Conservation (phyloP, 2,888 invertebrate species). For the Tiliacea citrago region DNA sequence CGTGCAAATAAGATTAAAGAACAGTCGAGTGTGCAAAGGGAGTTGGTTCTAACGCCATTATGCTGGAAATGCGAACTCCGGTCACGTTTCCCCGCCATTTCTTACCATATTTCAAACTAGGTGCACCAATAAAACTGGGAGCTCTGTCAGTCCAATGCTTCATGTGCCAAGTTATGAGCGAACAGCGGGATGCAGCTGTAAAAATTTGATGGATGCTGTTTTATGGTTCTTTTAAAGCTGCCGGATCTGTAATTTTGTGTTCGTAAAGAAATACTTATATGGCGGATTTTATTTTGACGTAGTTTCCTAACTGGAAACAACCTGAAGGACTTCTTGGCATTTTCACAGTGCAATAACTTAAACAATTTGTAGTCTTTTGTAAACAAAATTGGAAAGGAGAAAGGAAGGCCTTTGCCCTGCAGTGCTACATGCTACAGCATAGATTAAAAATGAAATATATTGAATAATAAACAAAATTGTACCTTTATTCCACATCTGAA, state of each 20-base stretch:
- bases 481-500: background rate
- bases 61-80: constrained; percentile 70
- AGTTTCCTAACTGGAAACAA: background rate
- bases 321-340: background rate
- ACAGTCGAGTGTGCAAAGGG: constrained; percentile 54
- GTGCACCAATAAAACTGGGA: constrained; percentile 79
- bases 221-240: constrained; percentile 21
- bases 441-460: no score
- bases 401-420: no score
- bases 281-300: background rate
- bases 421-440: no score
- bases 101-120: constrained; percentile 81
- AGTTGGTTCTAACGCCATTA: constrained; percentile 65
- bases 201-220: constrained; percentile 23
- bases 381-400: no score
- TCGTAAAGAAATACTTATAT: background rate
- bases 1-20: constrained; percentile 66
- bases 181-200: constrained; percentile 47
- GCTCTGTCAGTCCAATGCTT: constrained; percentile 56
- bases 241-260: constrained; percentile 2
- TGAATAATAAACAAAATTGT: background rate
- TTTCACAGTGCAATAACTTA: background rate
- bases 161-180: constrained; percentile 56
- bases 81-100: constrained; percentile 78
- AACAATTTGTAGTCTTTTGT: background rate